Conservation (phyloP, 2,113 vertebrate genomes). For the Athene noctua region DNA sequence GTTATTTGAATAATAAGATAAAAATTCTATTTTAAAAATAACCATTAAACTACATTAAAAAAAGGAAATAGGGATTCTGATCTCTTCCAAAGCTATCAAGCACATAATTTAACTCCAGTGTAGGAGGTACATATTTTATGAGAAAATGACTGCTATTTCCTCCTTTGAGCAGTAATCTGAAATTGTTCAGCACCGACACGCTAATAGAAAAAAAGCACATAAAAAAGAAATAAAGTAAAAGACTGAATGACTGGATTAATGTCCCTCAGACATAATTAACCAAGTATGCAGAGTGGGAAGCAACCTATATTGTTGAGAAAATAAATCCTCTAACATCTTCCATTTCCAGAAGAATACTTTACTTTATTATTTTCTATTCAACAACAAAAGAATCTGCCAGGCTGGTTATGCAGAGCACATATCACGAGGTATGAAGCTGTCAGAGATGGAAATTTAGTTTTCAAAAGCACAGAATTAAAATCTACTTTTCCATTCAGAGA, state of each 20-base stretch:
- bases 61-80: background rate
- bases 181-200: background rate
- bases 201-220: background rate
- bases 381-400: background rate
- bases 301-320: background rate
- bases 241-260: background rate
- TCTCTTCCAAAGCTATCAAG: background rate
- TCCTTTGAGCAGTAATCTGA: background rate
- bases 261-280: background rate
- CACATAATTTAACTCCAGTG: background rate
- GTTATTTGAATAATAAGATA: background rate
- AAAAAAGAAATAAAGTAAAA: background rate
- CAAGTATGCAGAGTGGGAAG: background rate
- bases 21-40: background rate
- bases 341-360: background rate
- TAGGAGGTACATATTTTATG: background rate
- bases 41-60: background rate
- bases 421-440: background rate
- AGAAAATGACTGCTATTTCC: background rate
- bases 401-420: background rate
- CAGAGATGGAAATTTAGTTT: background rate
- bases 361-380: background rate
- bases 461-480: background rate
- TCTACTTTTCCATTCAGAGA: background rate
- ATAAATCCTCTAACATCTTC: background rate